A percentile compares a stretch with the other conserved stretches of the same genome.
These are phyloP conservation scores for Stratiolaelaps scimitus DNA, from an alignment of 1,140 invertebrate genomes.

Conservation along the genomic window DNA sequence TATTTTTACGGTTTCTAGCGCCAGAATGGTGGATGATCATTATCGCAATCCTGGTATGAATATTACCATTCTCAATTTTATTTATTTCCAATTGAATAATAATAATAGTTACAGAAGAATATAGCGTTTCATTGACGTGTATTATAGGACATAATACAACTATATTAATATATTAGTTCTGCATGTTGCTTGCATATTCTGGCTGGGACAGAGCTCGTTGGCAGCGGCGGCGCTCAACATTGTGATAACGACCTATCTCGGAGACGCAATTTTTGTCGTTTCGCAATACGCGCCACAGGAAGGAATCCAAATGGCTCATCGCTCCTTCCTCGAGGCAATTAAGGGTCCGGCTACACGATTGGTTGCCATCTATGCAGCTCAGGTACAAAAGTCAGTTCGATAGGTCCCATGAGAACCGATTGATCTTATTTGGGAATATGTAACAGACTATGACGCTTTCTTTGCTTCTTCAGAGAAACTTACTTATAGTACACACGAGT, in stretches of 20 bases:
- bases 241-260: slow-evolving; percentile 60
- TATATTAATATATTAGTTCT: too few relatives aligned
- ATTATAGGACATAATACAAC: too few relatives aligned
- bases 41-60: not conserved
- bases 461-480: too few relatives aligned
- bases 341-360: slow-evolving; percentile 53
- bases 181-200: not conserved
- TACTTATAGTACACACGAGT: too few relatives aligned
- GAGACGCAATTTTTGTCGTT: slow-evolving; percentile 61
- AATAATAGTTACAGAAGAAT: not conserved
- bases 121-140: too few relatives aligned
- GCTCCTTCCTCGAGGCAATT: slow-evolving; percentile 50
- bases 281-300: slow-evolving; percentile 41
- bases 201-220: slow-evolving; percentile 55
- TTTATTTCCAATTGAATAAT: slow-evolving; percentile 9
- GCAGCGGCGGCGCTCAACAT: slow-evolving; percentile 66
- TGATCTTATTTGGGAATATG: not conserved
- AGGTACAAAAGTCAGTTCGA: slow-evolving; percentile 45
- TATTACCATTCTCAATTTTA: slow-evolving; percentile 29
- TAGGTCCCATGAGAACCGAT: not conserved
- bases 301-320: slow-evolving; percentile 29
- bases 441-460: slow-evolving; percentile 4
- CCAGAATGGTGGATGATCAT: not conserved
- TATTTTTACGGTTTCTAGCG: not conserved
- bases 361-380: slow-evolving; percentile 52